Conservation (phyloP, 2,113 vertebrate species). For the Daubentonia madagascariensis region DNA sequence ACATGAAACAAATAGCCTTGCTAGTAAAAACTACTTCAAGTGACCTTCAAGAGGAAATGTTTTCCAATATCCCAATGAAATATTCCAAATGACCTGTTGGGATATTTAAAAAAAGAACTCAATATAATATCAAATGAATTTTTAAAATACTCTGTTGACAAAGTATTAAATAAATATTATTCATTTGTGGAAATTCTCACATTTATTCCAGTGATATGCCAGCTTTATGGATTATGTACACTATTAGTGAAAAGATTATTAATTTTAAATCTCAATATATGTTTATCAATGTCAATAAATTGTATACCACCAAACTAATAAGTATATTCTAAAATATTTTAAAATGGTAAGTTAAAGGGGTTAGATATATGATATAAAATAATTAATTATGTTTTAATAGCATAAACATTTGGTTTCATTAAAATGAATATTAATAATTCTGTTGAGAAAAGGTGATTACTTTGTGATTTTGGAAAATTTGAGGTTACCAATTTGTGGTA, state of each 20-base stretch:
- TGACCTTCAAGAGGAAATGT: not conserved
- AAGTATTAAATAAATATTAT: not conserved
- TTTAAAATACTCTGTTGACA: not conserved
- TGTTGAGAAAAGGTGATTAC: not conserved
- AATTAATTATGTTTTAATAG: not conserved
- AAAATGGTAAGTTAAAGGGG: not conserved
- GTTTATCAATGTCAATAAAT: not conserved
- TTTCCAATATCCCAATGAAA: too few relatives aligned
- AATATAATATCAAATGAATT: not conserved
- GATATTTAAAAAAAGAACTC: not conserved
- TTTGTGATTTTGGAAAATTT: not conserved
- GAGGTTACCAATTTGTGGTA: not conserved
- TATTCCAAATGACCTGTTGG: not conserved
- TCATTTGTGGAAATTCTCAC: not conserved
- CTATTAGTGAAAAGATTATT: not conserved
- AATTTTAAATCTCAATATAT: not conserved
- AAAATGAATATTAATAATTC: not conserved
- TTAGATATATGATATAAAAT: not conserved
- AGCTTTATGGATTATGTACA: not conserved
- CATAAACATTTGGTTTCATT: not conserved
- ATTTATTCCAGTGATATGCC: not conserved
- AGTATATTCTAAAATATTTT: not conserved
- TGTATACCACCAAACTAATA: not conserved
- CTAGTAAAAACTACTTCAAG: not conserved
- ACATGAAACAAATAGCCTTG: not conserved